phyloP scores from a whole-genome alignment of 2,888 invertebrate species.

The Drosophila koepferae region DNA sequence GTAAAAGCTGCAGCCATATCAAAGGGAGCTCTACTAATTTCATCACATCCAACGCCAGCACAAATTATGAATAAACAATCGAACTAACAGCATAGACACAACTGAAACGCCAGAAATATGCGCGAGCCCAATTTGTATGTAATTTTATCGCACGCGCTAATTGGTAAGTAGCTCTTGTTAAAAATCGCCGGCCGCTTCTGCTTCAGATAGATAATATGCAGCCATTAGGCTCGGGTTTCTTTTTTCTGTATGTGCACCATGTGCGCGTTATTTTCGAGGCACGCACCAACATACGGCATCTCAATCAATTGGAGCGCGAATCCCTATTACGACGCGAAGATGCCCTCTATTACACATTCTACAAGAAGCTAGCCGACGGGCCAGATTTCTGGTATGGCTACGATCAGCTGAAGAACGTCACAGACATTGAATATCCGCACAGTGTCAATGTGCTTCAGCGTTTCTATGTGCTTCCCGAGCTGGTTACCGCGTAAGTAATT shows the following conservation, averaged over 20 bases:
- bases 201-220: conserved; percentile 2
- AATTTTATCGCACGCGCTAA: conserved; percentile 83
- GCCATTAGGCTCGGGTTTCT: conserved; percentile 87
- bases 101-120: conserved; percentile 68
- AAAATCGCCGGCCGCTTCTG: conserved; percentile 28
- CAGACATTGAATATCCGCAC: conserved; percentile 92
- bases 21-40: conserved; percentile 11
- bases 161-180: conserved; percentile 73
- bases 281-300: conserved; percentile 92
- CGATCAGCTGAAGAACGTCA: conserved; percentile 88
- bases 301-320: conserved; percentile 92
- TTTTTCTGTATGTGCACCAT: conserved; percentile 88
- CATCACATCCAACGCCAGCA: conserved; percentile 29
- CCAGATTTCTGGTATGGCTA: conserved; percentile 88
- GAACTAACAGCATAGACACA: conserved; percentile 32
- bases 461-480: conserved; percentile 95
- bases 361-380: conserved; percentile 91
- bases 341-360: conserved; percentile 96
- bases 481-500: conserved; percentile 85
- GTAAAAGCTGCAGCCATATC: conserved; percentile 25
- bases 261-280: conserved; percentile 91
- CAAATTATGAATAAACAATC: conserved; percentile 51
- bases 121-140: conserved; percentile 79
- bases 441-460: conserved; percentile 92
- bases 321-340: conserved; percentile 94